phyloP scores from a whole-genome alignment of 2,113 vertebrate genomes.

The Cephalopholis sonnerati region DNA sequence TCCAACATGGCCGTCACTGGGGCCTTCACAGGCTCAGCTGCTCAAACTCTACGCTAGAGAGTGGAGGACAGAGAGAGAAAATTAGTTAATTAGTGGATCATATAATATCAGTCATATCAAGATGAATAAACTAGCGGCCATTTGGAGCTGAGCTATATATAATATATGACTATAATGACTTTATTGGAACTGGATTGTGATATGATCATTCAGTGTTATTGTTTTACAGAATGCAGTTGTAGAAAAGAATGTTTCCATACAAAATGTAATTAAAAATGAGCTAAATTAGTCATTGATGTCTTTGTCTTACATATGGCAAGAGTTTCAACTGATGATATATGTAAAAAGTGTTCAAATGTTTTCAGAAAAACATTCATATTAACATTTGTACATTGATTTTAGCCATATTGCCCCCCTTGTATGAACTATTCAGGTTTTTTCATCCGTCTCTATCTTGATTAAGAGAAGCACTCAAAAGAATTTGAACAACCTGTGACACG shows the following conservation, averaged over 20 bases:
- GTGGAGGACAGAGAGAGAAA: neutral
- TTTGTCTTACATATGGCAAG: neutral
- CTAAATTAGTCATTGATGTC: neutral
- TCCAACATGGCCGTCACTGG: conserved; percentile 75
- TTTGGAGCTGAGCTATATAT: neutral
- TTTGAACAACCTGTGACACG: neutral
- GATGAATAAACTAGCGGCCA: neutral
- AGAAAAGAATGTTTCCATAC: neutral
- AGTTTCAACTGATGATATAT: neutral
- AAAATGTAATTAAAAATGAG: neutral
- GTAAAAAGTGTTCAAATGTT: neutral
- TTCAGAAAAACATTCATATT: neutral
- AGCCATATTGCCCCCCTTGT: neutral
- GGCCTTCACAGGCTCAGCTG: conserved; percentile 46
- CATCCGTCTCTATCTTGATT: neutral
- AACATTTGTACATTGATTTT: neutral
- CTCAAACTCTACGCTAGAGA: neutral
- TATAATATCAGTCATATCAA: neutral
- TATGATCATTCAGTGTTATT: no score
- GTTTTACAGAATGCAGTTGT: neutral
- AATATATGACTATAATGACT: no score
- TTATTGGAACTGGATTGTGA: neutral
- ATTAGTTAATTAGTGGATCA: neutral
- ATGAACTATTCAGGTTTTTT: conserved; percentile 1
- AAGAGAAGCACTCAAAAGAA: neutral